phyloP scores from a whole-genome alignment of 2,113 vertebrate species.

The Cathartes aura region DNA sequence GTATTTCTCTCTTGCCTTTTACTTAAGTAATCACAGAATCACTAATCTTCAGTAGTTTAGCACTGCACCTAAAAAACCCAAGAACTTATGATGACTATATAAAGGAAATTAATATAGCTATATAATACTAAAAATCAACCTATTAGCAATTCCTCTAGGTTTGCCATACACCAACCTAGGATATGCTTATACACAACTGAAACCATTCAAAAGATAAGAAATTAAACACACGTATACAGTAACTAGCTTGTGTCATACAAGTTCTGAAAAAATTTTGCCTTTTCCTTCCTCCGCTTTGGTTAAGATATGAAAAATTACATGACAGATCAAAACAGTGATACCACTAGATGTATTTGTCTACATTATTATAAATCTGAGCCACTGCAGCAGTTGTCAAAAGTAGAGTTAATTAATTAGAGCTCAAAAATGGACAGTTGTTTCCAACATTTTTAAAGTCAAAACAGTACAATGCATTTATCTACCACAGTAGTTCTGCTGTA shows the following conservation, averaged over 20 bases:
- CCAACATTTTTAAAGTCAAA: not conserved
- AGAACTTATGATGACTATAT: not conserved
- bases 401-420: not conserved
- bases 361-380: not conserved
- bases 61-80: not conserved
- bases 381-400: not conserved
- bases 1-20: not conserved
- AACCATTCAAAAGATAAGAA: not conserved
- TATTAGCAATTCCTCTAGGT: not conserved
- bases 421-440: not conserved
- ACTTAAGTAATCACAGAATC: not conserved
- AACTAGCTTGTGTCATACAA: not conserved
- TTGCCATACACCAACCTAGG: not conserved
- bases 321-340: not conserved
- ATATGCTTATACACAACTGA: not conserved
- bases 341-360: not conserved
- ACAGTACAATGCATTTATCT: not conserved
- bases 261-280: not conserved
- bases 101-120: not conserved
- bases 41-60: not conserved
- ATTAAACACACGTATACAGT: not conserved
- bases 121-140: not conserved
- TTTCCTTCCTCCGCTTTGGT: not conserved
- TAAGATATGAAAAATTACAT: not conserved
- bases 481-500: not conserved